Conservation (phyloP, 2,113 vertebrate genomes). For the Platichthys stellatus region DNA sequence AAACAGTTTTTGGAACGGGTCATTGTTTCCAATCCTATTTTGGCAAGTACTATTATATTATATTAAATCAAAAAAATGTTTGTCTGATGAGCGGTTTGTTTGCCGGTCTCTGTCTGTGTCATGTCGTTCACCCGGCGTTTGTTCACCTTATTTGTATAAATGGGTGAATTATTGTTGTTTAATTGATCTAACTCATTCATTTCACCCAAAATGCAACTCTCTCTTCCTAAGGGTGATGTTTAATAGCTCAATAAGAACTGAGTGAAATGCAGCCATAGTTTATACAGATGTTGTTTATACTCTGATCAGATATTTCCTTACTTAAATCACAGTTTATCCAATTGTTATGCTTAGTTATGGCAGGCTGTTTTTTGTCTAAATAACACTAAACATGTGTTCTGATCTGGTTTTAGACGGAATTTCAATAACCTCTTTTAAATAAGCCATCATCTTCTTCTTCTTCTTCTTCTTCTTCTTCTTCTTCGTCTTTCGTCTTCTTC, state of each 20-base stretch:
- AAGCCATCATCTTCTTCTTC: background rate
- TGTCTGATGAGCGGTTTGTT: conserved; percentile 12
- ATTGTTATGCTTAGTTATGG: too few relatives aligned
- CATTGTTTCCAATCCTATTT: conserved; percentile 30
- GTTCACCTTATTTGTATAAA: too few relatives aligned
- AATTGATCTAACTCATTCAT: too few relatives aligned
- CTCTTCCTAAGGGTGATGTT: background rate
- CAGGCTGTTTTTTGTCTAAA: too few relatives aligned
- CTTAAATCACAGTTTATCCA: too few relatives aligned
- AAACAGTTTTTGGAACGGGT: conserved; percentile 2
- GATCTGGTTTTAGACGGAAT: background rate
- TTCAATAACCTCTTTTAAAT: background rate
- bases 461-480: too few relatives aligned
- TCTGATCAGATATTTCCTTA: too few relatives aligned
- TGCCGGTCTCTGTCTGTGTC: background rate
- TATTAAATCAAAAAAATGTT: conserved; percentile 24
- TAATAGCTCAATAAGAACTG: too few relatives aligned
- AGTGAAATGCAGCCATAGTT: background rate
- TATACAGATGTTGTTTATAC: background rate
- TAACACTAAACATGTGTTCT: background rate
- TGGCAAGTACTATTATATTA: background rate
- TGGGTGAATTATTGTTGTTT: too few relatives aligned
- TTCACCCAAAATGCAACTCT: background rate
- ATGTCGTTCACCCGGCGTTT: conserved; percentile 1
- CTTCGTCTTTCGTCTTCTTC: too few relatives aligned